Percentiles rank a stretch among this genome's conserved stretches.
Evolutionary conservation across 2,113 vertebrate genomes (phyloP).

Genomic region (Argyrosomus japonicus): DNA sequence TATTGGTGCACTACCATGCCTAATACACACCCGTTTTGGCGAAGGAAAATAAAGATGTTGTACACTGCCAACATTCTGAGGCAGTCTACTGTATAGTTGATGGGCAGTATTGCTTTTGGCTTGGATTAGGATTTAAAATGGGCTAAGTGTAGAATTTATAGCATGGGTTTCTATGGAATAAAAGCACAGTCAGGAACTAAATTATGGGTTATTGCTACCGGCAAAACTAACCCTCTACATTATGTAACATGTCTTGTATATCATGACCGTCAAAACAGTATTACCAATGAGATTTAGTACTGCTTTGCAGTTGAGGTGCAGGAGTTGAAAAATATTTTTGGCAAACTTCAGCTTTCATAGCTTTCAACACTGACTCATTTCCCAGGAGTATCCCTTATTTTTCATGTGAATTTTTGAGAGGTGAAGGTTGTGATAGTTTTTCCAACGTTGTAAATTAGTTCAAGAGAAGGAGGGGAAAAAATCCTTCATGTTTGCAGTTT

Average conservation of each 20-base stretch:
- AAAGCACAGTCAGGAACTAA: slow-evolving; percentile 9
- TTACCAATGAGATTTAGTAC: slow-evolving; percentile 8
- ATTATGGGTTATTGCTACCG: slow-evolving; percentile 13
- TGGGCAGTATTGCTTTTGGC: slow-evolving; percentile 30
- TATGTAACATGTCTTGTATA: slow-evolving; percentile 5
- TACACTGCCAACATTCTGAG: slow-evolving; percentile 8
- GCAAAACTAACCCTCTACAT: background rate
- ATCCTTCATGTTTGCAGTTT: slow-evolving; percentile 4
- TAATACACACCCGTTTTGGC: slow-evolving; percentile 18
- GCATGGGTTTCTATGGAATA: slow-evolving; percentile 9
- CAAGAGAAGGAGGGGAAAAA: background rate
- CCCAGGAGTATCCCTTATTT: slow-evolving; percentile 29
- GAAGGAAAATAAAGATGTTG: slow-evolving; percentile 13
- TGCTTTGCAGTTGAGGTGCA: slow-evolving; percentile 1
- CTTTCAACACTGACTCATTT: slow-evolving; percentile 35
- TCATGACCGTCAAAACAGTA: slow-evolving; percentile 2
- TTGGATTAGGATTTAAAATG: background rate
- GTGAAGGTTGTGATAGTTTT: slow-evolving; percentile 37
- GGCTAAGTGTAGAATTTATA: slow-evolving; percentile 19
- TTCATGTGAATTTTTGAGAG: slow-evolving; percentile 31
- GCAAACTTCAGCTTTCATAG: slow-evolving; percentile 8
- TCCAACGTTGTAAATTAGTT: slow-evolving; percentile 13
- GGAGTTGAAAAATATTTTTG: slow-evolving; percentile 16
- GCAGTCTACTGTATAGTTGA: slow-evolving; percentile 4
- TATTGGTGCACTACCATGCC: slow-evolving; percentile 25